A percentile compares a stretch with the other conserved stretches of the same genome.
Evolutionary conservation across 1,140 invertebrate species (phyloP).

Genomic region (Brachionus plicatilis): DNA sequence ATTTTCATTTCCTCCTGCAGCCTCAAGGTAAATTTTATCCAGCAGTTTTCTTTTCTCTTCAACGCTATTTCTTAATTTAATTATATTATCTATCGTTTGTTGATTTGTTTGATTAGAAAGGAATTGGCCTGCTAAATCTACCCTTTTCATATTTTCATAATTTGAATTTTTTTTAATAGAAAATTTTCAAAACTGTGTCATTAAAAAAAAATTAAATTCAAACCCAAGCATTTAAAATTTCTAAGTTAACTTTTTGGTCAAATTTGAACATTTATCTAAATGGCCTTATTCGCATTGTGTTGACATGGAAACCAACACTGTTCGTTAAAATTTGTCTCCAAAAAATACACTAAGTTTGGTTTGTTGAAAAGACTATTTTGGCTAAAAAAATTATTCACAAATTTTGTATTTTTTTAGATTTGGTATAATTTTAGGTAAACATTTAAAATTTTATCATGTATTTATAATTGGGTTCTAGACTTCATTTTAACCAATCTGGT

Average conservation of each 20-base stretch:
- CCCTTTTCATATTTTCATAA: not conserved
- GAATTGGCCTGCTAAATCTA: not conserved
- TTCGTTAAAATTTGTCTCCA: not conserved
- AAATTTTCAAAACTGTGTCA: not conserved
- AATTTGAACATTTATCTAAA: not conserved
- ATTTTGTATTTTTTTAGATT: not conserved
- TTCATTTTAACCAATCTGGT: not conserved
- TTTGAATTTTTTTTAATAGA: not conserved
- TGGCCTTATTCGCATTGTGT: not conserved
- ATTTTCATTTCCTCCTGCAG: not conserved
- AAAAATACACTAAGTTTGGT: not conserved
- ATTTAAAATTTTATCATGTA: not conserved
- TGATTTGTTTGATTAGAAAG: not conserved
- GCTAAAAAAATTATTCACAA: not conserved
- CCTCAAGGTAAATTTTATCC: constrained; percentile 5
- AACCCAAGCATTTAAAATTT: not conserved
- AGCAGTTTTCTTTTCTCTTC: not conserved
- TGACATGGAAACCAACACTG: not conserved
- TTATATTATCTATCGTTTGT: constrained; percentile 20
- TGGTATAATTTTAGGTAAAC: not conserved
- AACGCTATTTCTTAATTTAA: constrained; percentile 7
- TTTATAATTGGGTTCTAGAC: not conserved
- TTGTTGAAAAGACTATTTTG: too few species aligned
- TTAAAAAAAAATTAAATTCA: not conserved
- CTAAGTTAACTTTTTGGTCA: not conserved